Percentiles rank a stretch among this genome's conserved stretches.
phyloP scores from a whole-genome alignment of 2,888 invertebrate species.

The Osmoderma eremita region DNA sequence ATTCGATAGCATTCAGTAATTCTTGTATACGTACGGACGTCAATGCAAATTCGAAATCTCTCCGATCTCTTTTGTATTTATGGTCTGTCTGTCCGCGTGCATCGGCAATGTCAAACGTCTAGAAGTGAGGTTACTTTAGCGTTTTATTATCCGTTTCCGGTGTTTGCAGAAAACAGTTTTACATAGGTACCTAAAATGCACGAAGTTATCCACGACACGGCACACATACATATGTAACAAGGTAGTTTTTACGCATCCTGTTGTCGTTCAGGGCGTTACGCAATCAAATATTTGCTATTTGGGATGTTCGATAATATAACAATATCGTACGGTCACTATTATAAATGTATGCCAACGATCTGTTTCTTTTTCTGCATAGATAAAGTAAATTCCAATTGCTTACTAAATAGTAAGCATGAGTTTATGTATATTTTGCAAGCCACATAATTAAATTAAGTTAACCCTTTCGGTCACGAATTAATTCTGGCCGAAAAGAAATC shows the following conservation, averaged over 20 bases:
- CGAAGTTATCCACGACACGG: neutral
- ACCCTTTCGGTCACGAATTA: no score
- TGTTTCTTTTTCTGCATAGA: no score
- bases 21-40: slow-evolving; percentile 23
- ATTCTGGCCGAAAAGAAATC: no score
- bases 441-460: no score
- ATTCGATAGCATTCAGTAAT: slow-evolving; percentile 22
- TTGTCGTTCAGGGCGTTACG: neutral
- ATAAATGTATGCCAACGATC: no score
- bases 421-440: no score
- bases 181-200: slow-evolving; percentile 23
- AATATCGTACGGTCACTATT: no score
- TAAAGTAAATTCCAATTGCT: no score
- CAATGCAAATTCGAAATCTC: slow-evolving; percentile 31
- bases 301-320: neutral
- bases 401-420: no score
- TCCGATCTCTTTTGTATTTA: slow-evolving; percentile 26
- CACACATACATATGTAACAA: neutral
- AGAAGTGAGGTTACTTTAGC: slow-evolving; percentile 14
- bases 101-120: slow-evolving; percentile 18
- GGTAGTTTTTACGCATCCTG: slow-evolving; percentile 5
- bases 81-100: slow-evolving; percentile 14
- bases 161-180: slow-evolving; percentile 19
- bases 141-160: slow-evolving; percentile 34
- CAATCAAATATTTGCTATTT: neutral